Percentiles rank a stretch among this genome's conserved stretches.
phyloP scores from a whole-genome alignment of 1,140 invertebrate genomes.

The Anoplolepis gracilipes region DNA sequence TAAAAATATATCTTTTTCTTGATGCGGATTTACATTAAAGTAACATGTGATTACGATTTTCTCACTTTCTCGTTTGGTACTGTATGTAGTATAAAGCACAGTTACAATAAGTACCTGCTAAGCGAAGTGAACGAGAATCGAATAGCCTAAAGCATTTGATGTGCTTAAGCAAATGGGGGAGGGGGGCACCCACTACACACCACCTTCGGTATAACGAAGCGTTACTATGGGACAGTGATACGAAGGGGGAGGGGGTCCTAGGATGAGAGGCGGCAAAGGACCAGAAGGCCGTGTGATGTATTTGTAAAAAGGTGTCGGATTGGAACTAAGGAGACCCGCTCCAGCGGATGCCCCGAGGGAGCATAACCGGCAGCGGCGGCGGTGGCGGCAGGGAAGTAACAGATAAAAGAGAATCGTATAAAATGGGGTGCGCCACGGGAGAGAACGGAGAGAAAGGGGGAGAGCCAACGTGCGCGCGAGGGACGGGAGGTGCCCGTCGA shows the following conservation, averaged over 20 bases:
- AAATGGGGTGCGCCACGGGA: constrained; percentile 79
- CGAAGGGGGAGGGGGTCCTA: constrained; percentile 6
- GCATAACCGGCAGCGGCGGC: constrained; percentile 66
- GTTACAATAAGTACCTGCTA: constrained; percentile 72
- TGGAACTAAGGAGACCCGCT: constrained; percentile 84
- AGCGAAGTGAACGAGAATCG: constrained; percentile 72
- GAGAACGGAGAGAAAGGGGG: constrained; percentile 55
- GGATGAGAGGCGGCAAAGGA: constrained; percentile 61
- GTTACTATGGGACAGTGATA: constrained; percentile 62
- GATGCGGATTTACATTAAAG: background rate
- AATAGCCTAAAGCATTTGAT: constrained; percentile 81
- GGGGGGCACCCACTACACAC: constrained; percentile 80
- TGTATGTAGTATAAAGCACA: background rate
- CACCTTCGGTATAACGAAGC: constrained; percentile 42
- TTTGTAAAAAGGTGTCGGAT: constrained; percentile 86
- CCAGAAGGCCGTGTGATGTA: constrained; percentile 85
- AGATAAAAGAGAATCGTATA: constrained; percentile 86
- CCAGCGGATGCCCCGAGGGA: constrained; percentile 82
- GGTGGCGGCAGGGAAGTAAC: constrained; percentile 76
- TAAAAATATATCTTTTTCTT: background rate
- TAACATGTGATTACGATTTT: background rate
- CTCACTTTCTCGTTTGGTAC: background rate
- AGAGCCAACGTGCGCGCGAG: constrained; percentile 37
- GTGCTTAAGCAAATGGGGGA: constrained; percentile 84
- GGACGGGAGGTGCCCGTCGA: constrained; percentile 50